Percentiles rank a stretch among this genome's conserved stretches.
Evolutionary conservation across 2,888 invertebrate species (phyloP).

Genomic region (Schrankia costaestrigalis): DNA sequence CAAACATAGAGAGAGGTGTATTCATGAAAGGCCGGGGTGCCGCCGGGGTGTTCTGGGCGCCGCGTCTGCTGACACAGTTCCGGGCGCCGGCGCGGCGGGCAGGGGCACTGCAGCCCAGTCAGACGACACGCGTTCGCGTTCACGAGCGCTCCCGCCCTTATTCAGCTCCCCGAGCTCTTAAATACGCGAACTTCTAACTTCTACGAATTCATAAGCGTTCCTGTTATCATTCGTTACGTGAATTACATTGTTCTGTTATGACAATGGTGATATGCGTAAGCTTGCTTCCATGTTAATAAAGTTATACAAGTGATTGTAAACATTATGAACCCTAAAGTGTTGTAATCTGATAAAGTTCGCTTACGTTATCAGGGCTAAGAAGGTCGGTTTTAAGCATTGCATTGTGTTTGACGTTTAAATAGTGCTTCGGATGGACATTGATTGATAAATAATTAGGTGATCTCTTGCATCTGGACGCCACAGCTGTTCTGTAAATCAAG

Average conservation of each 20-base stretch:
- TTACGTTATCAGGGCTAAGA: constrained; percentile 22
- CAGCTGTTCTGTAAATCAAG: too few species aligned
- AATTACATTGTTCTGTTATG: constrained; percentile 52
- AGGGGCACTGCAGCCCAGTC: constrained; percentile 63
- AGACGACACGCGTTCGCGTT: constrained; percentile 72
- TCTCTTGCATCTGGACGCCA: too few species aligned
- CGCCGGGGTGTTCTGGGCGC: constrained; percentile 63
- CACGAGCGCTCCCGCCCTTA: constrained; percentile 58
- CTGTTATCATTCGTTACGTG: constrained; percentile 21
- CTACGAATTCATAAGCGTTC: constrained; percentile 35
- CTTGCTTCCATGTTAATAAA: constrained; percentile 47
- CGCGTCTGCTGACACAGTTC: constrained; percentile 73
- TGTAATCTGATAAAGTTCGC: constrained; percentile 38
- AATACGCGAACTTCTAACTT: constrained; percentile 42
- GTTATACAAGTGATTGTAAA: constrained; percentile 56
- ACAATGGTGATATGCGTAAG: constrained; percentile 64
- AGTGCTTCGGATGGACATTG: constrained; percentile 18
- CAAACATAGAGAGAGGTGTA: constrained; percentile 56
- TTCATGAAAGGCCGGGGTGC: constrained; percentile 61
- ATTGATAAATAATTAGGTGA: constrained; percentile 24
- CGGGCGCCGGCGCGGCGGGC: constrained; percentile 76
- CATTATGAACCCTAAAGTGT: constrained; percentile 34
- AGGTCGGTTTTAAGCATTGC: constrained; percentile 17
- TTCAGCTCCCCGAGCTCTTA: constrained; percentile 31
- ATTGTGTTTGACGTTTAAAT: constrained; percentile 24